Evolutionary conservation across 2,888 invertebrate species (phyloP).

Genomic region (Bimastos eiseni): DNA sequence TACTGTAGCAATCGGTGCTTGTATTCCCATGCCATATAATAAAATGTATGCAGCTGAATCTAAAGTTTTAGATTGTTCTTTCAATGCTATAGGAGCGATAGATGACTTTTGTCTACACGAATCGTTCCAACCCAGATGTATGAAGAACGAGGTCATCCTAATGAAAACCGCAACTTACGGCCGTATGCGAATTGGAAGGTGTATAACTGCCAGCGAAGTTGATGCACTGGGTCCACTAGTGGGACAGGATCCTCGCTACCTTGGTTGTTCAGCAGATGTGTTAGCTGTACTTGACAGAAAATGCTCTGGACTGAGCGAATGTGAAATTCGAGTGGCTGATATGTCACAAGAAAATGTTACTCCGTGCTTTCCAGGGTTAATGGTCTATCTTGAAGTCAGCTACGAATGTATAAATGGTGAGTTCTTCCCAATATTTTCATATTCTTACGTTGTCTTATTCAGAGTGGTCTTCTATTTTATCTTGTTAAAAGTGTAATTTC

Average conservation of each 20-base stretch:
- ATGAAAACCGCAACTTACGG: conserved; percentile 22
- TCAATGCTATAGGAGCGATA: neutral
- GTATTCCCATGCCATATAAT: no score
- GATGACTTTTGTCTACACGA: conserved; percentile 9
- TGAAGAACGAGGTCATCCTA: conserved; percentile 25
- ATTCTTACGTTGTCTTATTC: no score
- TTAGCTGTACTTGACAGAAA: conserved; percentile 22
- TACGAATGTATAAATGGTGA: conserved; percentile 33
- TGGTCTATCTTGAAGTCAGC: conserved; percentile 29
- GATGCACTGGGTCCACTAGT: neutral
- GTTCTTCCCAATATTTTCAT: neutral
- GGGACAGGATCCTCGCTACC: neutral
- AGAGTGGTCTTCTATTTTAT: no score
- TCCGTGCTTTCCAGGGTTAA: conserved; percentile 28
- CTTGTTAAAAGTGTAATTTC: no score
- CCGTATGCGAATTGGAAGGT: conserved; percentile 17
- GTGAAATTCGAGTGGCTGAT: conserved; percentile 24
- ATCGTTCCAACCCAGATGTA: neutral
- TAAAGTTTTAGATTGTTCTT: no score
- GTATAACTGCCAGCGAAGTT: neutral
- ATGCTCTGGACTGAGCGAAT: conserved; percentile 29
- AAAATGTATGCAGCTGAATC: no score
- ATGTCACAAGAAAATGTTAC: conserved; percentile 8
- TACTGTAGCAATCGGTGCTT: no score
- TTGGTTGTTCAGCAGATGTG: conserved; percentile 31